A percentile compares a stretch with the other conserved stretches of the same genome.
These are phyloP conservation scores for Eurosta solidaginis DNA, from an alignment of 1,140 invertebrate species.

Conservation along the genomic window DNA sequence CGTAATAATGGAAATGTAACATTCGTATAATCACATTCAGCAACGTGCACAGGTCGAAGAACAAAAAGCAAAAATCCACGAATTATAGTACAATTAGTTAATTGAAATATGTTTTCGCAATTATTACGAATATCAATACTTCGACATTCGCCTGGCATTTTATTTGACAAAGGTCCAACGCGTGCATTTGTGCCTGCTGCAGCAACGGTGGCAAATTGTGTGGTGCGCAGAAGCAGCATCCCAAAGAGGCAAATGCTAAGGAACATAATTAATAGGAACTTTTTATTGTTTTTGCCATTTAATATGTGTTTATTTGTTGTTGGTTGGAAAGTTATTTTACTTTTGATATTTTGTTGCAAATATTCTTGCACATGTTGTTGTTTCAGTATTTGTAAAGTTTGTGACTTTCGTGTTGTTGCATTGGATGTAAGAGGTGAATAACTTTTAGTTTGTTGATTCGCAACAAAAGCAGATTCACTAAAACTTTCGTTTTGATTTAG, in stretches of 20 bases:
- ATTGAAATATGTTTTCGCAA: slow-evolving; percentile 68
- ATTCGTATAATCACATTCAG: slow-evolving; percentile 20
- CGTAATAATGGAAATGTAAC: slow-evolving; percentile 31
- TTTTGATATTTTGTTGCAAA: no score
- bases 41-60: slow-evolving; percentile 65
- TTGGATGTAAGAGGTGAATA: no score
- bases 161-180: neutral
- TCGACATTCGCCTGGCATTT: slow-evolving; percentile 63
- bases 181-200: slow-evolving; percentile 8
- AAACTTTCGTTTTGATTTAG: no score
- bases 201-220: neutral
- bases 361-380: no score
- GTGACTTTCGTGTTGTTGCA: no score
- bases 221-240: neutral
- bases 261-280: slow-evolving; percentile 6
- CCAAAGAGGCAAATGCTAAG: neutral
- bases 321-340: no score
- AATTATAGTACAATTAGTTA: slow-evolving; percentile 82
- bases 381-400: no score
- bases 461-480: no score
- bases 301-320: neutral
- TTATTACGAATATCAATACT: slow-evolving; percentile 83
- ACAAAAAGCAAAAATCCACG: slow-evolving; percentile 83
- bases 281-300: neutral
- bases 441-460: no score